Base-by-base conservation (phyloP, 2,113 vertebrate species). In the Scortum barcoo region DNA sequence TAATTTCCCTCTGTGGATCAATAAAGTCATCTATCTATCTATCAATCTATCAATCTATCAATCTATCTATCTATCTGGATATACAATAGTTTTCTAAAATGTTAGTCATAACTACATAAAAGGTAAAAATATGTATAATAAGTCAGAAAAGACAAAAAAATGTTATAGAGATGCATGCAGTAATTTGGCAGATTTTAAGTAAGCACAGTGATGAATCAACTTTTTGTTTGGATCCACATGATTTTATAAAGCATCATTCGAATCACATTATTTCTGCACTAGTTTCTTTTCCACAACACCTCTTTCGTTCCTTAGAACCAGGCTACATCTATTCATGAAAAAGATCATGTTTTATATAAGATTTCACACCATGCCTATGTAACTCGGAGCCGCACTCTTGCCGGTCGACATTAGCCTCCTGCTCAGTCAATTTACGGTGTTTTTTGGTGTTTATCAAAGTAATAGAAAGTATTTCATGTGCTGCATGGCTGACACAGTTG, bases 401-500 rank as follows among this genome's bases (percentile, higher is more conserved):
- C 74, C 57, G 63, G 48, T 68, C 58, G 54, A 57, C 54, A 58
- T 22, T n/a, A 80, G 69, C 48, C 0, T 80, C 74, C 65, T 33
- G 7, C 80, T 74, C 72, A 48, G 65, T 83, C 58, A 51, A 46
- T 81, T 86, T 83, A 56, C 79, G 20, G 57, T 87, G 69, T 19
- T 81, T 70, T 87, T 76, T 68, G 54, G 72, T 81, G 68, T 92
- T 91, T 79, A 88, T 86, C 56, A 54, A 54, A 80, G 78, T 89
- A 83, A 94, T 86, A 72, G 65, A 89, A 85, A 79, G 61, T 33
- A 74, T 88, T 89, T 92, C 81, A 81, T 62, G 78, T 86, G 74
- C 68, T 78, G 61, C 60, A 86, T 66, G 86, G 67, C 77, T 87
- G 90, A 83, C 82, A 86, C 51, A 77, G 56, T 78, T 7, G 36